Evolutionary conservation across 1,140 invertebrate species (phyloP).

Genomic region (Penaeus japonicus): DNA sequence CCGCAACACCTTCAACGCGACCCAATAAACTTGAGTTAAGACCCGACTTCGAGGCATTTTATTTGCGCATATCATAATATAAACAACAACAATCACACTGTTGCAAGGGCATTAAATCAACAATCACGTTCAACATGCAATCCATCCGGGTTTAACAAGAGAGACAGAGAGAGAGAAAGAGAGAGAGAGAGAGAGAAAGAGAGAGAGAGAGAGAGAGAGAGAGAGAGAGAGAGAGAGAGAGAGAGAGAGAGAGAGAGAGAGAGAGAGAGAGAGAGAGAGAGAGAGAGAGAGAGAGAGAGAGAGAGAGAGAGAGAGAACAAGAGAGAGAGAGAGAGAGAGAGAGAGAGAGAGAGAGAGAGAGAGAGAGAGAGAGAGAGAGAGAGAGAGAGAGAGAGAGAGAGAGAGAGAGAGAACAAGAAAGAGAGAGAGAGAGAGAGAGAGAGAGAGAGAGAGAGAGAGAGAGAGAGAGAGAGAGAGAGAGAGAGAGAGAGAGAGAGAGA

Average conservation of each 20-base stretch:
- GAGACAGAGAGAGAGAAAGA: no score
- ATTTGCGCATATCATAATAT: no score
- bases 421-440: background rate
- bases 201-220: conserved; percentile 14
- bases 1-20: background rate
- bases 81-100: no score
- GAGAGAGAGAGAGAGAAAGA: background rate
- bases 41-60: no score
- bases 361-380: conserved; percentile 2
- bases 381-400: conserved; percentile 14
- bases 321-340: conserved; percentile 1
- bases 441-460: no score
- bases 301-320: background rate
- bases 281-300: background rate
- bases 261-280: background rate
- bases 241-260: background rate
- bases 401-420: background rate
- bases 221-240: conserved; percentile 16
- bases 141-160: background rate
- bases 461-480: no score
- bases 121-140: no score
- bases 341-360: conserved; percentile 6
- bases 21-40: no score
- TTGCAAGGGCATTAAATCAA: no score
- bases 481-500: no score